A percentile compares a stretch with the other conserved stretches of the same genome.
Conservation (phyloP, 2,888 invertebrate genomes). For the Steinernema hermaphroditum region DNA sequence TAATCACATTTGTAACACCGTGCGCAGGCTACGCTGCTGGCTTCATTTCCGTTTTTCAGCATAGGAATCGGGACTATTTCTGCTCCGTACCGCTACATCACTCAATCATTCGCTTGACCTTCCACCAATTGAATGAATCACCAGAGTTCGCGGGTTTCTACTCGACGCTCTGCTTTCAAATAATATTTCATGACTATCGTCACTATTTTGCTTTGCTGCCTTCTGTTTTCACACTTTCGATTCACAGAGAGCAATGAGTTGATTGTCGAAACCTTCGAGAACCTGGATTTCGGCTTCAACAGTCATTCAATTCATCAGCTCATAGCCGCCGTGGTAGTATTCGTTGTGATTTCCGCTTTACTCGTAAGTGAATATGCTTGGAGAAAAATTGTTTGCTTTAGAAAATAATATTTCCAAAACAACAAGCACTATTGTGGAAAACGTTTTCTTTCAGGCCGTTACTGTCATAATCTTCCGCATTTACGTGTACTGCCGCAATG, state of each 20-base stretch:
- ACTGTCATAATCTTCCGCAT: conserved; percentile 41
- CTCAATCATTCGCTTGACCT: conserved; percentile 15
- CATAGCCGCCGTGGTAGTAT: conserved; percentile 38
- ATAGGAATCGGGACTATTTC: neutral
- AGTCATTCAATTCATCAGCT: conserved; percentile 41
- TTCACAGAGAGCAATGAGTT: conserved; percentile 19
- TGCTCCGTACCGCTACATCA: neutral
- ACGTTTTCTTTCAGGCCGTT: conserved; percentile 31
- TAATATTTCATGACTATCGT: conserved; percentile 12
- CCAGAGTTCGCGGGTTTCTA: neutral
- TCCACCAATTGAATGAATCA: conserved; percentile 22
- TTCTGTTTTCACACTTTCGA: neutral
- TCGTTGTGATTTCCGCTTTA: conserved; percentile 38
- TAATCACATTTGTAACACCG: neutral
- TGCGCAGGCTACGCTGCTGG: neutral
- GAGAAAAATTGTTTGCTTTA: too few species aligned
- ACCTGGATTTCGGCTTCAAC: conserved; percentile 36
- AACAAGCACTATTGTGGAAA: too few species aligned
- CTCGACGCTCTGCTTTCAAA: neutral
- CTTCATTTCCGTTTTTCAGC: neutral
- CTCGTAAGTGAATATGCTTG: conserved; percentile 36
- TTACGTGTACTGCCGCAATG: conserved; percentile 42
- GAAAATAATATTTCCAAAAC: neutral
- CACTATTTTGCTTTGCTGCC: neutral
- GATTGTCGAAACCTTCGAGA: conserved; percentile 34